Evolutionary conservation across 1,140 invertebrate species (phyloP).

Genomic region (Globodera ellingtonae): DNA sequence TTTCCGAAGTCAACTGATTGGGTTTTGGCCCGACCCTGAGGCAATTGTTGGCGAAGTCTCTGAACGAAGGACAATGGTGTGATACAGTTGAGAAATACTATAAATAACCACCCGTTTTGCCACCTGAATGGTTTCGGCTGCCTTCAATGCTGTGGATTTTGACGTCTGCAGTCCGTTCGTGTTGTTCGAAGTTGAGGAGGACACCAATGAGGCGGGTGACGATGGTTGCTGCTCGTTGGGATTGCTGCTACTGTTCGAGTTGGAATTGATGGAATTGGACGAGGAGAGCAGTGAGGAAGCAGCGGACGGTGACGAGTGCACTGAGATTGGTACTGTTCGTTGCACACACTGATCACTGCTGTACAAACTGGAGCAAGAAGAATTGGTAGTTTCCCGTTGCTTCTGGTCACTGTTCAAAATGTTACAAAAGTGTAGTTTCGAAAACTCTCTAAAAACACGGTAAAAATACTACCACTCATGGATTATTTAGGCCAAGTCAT

Average conservation of each 20-base stretch:
- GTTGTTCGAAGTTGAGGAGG: conserved; percentile 12
- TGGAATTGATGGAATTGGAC: conserved; percentile 16
- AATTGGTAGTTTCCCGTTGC: not conserved
- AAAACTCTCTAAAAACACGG: too few relatives aligned
- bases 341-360: conserved; percentile 41
- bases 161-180: conserved; percentile 11
- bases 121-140: conserved; percentile 20
- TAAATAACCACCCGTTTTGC: not conserved
- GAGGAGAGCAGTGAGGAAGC: conserved; percentile 9
- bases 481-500: too few relatives aligned
- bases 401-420: not conserved
- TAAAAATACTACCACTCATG: too few relatives aligned
- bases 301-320: conserved; percentile 12
- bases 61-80: not conserved
- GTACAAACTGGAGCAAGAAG: conserved; percentile 40
- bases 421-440: not conserved
- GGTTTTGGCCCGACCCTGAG: conserved; percentile 4
- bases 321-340: conserved; percentile 29
- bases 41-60: conserved; percentile 20
- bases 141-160: conserved; percentile 9
- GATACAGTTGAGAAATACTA: not conserved
- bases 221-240: conserved; percentile 10
- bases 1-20: conserved; percentile 17
- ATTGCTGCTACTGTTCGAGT: conserved; percentile 6
- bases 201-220: conserved; percentile 10